Evolutionary conservation across 2,113 vertebrate genomes (phyloP).

Genomic region (Rhynchomys soricoides): DNA sequence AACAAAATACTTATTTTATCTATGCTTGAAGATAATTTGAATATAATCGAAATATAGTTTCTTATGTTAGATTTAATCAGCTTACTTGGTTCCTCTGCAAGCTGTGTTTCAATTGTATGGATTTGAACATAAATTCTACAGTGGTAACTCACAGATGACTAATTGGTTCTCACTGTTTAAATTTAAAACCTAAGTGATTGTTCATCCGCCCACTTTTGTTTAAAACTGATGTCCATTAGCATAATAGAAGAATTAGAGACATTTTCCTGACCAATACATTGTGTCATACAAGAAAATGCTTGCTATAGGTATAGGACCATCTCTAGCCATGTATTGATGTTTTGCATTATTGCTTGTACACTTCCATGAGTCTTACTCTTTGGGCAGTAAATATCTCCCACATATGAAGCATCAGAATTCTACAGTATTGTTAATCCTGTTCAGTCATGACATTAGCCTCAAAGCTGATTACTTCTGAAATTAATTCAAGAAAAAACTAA

Average conservation of each 20-base stretch:
- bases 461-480: background rate
- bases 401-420: background rate
- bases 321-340: background rate
- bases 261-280: background rate
- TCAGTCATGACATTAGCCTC: background rate
- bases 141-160: background rate
- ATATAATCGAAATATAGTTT: background rate
- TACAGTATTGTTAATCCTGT: accelerated
- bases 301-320: background rate
- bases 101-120: background rate
- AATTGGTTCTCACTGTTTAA: background rate
- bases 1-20: background rate
- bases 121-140: background rate
- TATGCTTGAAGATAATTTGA: background rate
- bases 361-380: background rate
- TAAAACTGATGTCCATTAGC: background rate
- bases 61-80: background rate
- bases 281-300: background rate
- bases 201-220: accelerated
- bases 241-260: background rate
- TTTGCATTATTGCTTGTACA: background rate
- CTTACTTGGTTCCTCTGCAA: background rate
- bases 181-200: background rate
- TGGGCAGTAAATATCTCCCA: accelerated
- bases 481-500: background rate